Conservation (phyloP, 2,888 invertebrate genomes). For the Pollenia angustigena region DNA sequence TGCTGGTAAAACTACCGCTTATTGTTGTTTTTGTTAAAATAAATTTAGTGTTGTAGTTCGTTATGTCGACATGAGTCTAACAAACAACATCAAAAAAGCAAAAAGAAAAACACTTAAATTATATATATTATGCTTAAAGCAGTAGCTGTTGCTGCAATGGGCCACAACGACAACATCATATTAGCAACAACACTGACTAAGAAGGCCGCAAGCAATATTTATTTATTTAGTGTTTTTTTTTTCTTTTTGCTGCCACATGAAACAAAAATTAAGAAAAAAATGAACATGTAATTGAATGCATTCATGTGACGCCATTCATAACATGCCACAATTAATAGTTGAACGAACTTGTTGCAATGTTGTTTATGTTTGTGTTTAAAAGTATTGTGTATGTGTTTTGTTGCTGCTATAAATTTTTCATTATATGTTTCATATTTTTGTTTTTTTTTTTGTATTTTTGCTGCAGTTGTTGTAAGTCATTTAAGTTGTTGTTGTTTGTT, state of each 20-base stretch:
- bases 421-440: conserved; percentile 54
- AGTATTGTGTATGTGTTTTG: conserved; percentile 8
- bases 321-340: conserved; percentile 74
- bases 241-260: conserved; percentile 51
- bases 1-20: conserved; percentile 7
- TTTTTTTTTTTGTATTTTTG: neutral
- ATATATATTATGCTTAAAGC: conserved; percentile 68
- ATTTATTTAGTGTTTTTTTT: conserved; percentile 52
- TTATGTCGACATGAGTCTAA: conserved; percentile 71
- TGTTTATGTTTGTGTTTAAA: conserved; percentile 47
- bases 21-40: conserved; percentile 50
- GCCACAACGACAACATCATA: conserved; percentile 57
- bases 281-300: conserved; percentile 73
- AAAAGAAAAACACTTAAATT: conserved; percentile 58
- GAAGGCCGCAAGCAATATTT: conserved; percentile 62
- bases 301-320: conserved; percentile 74
- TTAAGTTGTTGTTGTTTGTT: conserved; percentile 50
- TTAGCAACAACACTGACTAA: conserved; percentile 65
- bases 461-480: conserved; percentile 33
- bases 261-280: conserved; percentile 33
- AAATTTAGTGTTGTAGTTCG: conserved; percentile 70
- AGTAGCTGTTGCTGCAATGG: conserved; percentile 59
- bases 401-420: conserved; percentile 52
- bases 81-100: conserved; percentile 51
- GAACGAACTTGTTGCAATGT: conserved; percentile 73